A percentile compares a stretch with the other conserved stretches of the same genome.
These are phyloP conservation scores for Sterrhoptilus dennistouni DNA, from an alignment of 2,113 vertebrate species.

Conservation along the genomic window DNA sequence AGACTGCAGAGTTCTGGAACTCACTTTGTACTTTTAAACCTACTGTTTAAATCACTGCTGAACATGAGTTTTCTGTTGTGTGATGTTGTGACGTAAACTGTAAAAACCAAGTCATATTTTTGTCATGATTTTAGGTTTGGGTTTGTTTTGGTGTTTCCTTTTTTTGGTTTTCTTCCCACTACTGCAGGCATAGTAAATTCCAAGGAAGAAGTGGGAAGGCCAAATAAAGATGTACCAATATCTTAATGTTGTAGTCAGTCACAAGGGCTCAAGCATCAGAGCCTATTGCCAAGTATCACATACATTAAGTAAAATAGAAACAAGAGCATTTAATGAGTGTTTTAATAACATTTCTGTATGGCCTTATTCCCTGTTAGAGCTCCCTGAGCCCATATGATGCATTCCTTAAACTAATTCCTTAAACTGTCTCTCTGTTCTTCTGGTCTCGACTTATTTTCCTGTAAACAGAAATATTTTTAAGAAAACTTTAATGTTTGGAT, in stretches of 20 bases:
- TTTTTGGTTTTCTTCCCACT: neutral
- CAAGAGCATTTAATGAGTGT: neutral
- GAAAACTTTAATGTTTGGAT: neutral
- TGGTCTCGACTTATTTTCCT: neutral
- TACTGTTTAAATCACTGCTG: neutral
- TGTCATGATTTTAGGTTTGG: neutral
- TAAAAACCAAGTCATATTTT: neutral
- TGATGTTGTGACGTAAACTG: neutral
- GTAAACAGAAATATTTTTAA: neutral
- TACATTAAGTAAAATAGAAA: neutral
- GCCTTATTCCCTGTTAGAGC: neutral
- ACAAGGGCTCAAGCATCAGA: neutral
- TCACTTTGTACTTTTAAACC: neutral
- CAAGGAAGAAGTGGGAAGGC: neutral
- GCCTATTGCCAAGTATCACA: neutral
- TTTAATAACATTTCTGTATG: neutral
- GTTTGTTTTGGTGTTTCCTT: neutral
- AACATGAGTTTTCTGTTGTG: neutral
- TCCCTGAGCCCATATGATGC: neutral
- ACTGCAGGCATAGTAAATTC: neutral
- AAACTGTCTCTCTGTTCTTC: neutral
- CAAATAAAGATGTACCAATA: neutral
- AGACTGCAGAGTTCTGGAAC: neutral
- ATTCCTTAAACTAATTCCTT: neutral
- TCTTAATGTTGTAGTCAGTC: neutral